These are phyloP conservation scores for Teleopsis dalmanni DNA, from an alignment of 1,140 invertebrate genomes.

Conservation along the genomic window DNA sequence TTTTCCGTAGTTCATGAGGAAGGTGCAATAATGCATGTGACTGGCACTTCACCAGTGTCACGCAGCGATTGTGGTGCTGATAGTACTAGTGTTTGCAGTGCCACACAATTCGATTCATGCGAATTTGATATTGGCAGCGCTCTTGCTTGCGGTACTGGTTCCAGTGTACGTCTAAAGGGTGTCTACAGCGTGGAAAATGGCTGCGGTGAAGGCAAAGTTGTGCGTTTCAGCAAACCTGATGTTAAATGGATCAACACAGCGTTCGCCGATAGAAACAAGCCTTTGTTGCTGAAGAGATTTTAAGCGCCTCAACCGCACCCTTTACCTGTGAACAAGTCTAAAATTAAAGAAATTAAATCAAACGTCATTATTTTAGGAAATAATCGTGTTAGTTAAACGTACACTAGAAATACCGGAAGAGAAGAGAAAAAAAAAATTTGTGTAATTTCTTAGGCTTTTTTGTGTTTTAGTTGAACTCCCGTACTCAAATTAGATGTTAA, in stretches of 20 bases:
- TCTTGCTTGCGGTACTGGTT: constrained; percentile 63
- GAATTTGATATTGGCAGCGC: constrained; percentile 71
- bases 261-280: constrained; percentile 34
- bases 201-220: constrained; percentile 34
- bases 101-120: constrained; percentile 49
- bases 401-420: too few relatives aligned
- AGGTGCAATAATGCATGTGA: constrained; percentile 65
- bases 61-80: constrained; percentile 33
- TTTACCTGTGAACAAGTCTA: too few relatives aligned
- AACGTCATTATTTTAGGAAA: too few relatives aligned
- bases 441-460: too few relatives aligned
- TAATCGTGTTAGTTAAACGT: too few relatives aligned
- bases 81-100: constrained; percentile 43
- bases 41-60: constrained; percentile 54
- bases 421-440: too few relatives aligned
- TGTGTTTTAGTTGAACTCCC: too few relatives aligned
- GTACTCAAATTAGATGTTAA: too few relatives aligned
- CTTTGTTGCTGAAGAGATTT: constrained; percentile 29
- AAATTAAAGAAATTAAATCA: too few relatives aligned
- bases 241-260: constrained; percentile 38
- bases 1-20: constrained; percentile 51
- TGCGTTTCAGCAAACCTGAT: constrained; percentile 39
- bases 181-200: constrained; percentile 69
- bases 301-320: too few relatives aligned
- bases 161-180: constrained; percentile 62